These are phyloP conservation scores for Philypnodon macrostomus DNA, from an alignment of 2,797 vertebrate species.

Conservation along the genomic window DNA sequence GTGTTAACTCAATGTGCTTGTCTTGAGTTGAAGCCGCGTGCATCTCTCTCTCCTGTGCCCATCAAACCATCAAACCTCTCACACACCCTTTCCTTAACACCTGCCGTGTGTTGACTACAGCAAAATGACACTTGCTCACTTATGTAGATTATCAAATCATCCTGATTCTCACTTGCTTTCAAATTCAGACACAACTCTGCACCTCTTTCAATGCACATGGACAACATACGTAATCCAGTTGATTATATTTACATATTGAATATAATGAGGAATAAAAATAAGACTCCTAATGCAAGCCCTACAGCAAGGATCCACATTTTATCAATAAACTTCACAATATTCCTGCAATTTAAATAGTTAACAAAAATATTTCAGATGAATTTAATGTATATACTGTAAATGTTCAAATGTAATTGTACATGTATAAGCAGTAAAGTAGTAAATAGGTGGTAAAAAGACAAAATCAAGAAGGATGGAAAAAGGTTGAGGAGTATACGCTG, in stretches of 20 bases:
- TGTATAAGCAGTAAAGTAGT: neutral
- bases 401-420: constrained; percentile 12
- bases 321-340: too few relatives aligned
- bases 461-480: constrained; percentile 29
- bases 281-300: neutral
- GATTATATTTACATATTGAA: too few relatives aligned
- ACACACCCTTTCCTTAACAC: constrained; percentile 71
- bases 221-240: constrained; percentile 4
- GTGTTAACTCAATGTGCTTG: constrained; percentile 71
- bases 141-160: constrained; percentile 70
- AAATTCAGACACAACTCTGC: constrained; percentile 30
- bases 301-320: neutral
- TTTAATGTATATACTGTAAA: neutral
- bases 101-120: constrained; percentile 74
- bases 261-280: constrained; percentile 6
- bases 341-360: too few relatives aligned
- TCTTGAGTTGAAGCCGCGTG: constrained; percentile 58
- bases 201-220: constrained; percentile 7
- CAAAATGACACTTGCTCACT: constrained; percentile 75
- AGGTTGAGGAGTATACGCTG: constrained; percentile 30
- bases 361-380: too few relatives aligned
- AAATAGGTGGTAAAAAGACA: constrained; percentile 12
- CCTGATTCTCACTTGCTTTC: constrained; percentile 55
- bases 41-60: constrained; percentile 61
- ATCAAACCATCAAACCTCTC: constrained; percentile 71